A percentile compares a stretch with the other conserved stretches of the same genome.
Evolutionary conservation across 2,888 invertebrate species (phyloP).

Genomic region (Monochamus alternatus): DNA sequence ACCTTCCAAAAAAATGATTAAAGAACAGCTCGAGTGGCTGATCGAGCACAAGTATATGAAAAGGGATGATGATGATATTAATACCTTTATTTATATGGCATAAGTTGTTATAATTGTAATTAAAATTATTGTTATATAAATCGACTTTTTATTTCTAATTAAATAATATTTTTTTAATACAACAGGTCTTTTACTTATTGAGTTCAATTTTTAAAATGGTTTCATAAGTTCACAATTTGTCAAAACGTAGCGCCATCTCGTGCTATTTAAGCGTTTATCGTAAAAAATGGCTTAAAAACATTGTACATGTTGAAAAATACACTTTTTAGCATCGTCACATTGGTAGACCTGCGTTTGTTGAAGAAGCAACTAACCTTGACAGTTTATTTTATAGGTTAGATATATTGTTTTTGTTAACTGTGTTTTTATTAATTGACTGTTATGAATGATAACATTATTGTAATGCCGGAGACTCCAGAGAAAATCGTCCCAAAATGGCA

Average conservation of each 20-base stretch:
- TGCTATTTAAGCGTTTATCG: too few species aligned
- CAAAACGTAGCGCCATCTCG: too few species aligned
- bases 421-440: too few species aligned
- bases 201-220: neutral
- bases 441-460: too few species aligned
- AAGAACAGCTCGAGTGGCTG: slow-evolving; percentile 99
- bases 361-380: too few species aligned
- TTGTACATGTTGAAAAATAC: too few species aligned
- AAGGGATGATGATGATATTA: slow-evolving; percentile 97
- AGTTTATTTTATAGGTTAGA: too few species aligned
- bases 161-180: neutral
- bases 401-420: too few species aligned
- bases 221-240: neutral
- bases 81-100: slow-evolving; percentile 98
- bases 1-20: slow-evolving; percentile 99
- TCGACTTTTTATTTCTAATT: slow-evolving; percentile 12
- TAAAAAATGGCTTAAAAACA: too few species aligned
- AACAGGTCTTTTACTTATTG: neutral
- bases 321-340: too few species aligned
- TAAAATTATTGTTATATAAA: slow-evolving; percentile 47
- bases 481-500: slow-evolving; percentile 73
- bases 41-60: slow-evolving; percentile 99
- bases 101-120: slow-evolving; percentile 69
- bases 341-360: too few species aligned
- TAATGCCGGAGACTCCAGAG: slow-evolving; percentile 15